phyloP scores from a whole-genome alignment of 2,797 vertebrate species.

The Ceryle rudis region DNA sequence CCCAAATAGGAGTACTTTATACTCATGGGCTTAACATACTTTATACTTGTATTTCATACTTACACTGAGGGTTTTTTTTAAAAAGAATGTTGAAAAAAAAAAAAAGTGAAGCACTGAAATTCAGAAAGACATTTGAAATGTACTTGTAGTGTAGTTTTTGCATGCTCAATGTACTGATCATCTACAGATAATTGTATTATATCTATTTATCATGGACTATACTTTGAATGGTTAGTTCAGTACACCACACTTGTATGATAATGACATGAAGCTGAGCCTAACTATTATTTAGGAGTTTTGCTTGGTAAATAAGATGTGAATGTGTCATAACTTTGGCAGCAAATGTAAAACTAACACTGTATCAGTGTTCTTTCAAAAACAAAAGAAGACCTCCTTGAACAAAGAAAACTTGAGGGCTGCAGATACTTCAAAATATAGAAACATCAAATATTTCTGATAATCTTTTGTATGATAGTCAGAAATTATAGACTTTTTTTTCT shows the following conservation, averaged over 20 bases:
- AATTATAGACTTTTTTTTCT: neutral
- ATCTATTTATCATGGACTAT: neutral
- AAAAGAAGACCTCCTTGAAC: neutral
- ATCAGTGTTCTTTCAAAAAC: neutral
- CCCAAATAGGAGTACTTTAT: neutral
- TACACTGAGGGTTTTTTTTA: neutral
- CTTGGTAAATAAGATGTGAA: neutral
- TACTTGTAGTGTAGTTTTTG: neutral
- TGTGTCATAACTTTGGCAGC: neutral
- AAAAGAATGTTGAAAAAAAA: neutral
- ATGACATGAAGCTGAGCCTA: neutral
- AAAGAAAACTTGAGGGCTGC: neutral
- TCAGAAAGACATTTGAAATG: neutral
- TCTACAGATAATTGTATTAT: neutral
- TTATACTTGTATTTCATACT: neutral
- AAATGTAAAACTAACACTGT: neutral
- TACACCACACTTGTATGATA: neutral
- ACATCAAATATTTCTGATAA: neutral
- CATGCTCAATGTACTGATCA: neutral
- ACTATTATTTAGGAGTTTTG: neutral
- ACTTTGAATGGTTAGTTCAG: neutral
- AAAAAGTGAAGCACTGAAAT: neutral
- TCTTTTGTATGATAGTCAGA: neutral
- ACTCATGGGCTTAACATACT: neutral
- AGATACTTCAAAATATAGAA: neutral